Evolutionary conservation across 1,140 invertebrate genomes (phyloP), one percentile per base, ranked within the genome.

Genomic region (Cydia amplana): DNA sequence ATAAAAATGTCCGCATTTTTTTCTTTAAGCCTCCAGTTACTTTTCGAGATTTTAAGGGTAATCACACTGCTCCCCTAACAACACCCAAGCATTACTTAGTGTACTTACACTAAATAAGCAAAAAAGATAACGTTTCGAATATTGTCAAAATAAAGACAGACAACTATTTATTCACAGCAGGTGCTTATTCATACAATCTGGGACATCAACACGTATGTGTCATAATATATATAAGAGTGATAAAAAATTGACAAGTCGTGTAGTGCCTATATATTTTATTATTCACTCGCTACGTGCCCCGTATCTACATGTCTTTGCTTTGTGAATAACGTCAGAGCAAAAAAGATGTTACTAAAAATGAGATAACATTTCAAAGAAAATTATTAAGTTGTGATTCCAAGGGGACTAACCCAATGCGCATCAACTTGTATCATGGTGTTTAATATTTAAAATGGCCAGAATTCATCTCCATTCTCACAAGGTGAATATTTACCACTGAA

Each of bases 361-460:
- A 87, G 83, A 90, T 90, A 90, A 90, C 87, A 86, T 89, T 87
- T 89, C 85, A 91, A 90, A 91, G 89, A 92, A 92, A 89, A 91
- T 74, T 91, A 91, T 89, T 91, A 90, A 90, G 89, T 85, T 83
- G 85, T 83, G 84, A 86, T 88, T 87, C 90, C 88, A 78, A 65
- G 23, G 87, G 85, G 90, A 90, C 80, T 80, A 80, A 85, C 90
- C 87, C 87, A 83, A 83, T 86, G 86, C 87, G 85, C 87, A 89
- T 89, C 87, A 89, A 91, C 81, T 87, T 89, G 83, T 89, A 88
- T 86, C 84, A 87, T 86, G 87, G 85, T 81, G 86, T 89, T 89
- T 89, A 91, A 91, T 91, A 91, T 91, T 89, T 89, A 89, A 81
- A 83, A 78, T 83, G 81, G 74, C 74, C 73, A 5, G 78, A 78